Conservation (phyloP, 2,797 vertebrate genomes). For the Steatocranus sp. region DNA sequence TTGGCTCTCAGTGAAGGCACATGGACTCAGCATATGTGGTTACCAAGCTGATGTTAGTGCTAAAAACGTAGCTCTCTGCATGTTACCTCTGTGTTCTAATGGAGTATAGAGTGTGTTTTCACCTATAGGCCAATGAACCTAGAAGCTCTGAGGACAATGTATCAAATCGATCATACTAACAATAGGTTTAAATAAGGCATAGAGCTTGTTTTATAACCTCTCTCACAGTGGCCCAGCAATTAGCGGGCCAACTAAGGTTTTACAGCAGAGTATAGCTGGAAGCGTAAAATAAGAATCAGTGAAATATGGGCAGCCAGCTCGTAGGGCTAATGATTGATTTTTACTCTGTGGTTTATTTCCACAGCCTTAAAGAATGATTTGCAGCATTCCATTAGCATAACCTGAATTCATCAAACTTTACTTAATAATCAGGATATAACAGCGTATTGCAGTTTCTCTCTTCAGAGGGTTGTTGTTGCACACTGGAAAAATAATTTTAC, state of each 20-base stretch:
- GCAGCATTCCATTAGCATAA: neutral
- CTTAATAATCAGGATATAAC: slow-evolving; percentile 19
- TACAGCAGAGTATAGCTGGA: neutral
- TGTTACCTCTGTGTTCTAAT: neutral
- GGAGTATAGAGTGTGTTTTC: neutral
- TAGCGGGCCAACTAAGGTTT: neutral
- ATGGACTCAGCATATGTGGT: neutral
- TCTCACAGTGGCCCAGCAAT: neutral
- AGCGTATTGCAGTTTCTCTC: neutral
- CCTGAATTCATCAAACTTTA: neutral
- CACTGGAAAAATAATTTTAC: neutral
- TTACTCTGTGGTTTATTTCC: neutral
- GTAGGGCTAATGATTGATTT: neutral
- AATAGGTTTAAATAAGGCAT: neutral
- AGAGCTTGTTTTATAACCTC: neutral
- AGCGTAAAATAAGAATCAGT: neutral
- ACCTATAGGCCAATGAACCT: neutral
- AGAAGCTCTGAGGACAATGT: neutral
- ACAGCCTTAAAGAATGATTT: neutral
- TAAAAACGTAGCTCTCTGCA: neutral
- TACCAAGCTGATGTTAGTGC: neutral
- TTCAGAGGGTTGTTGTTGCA: neutral
- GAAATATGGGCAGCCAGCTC: neutral
- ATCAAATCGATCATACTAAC: neutral
- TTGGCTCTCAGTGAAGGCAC: slow-evolving; percentile 1